phyloP scores from a whole-genome alignment of 2,797 vertebrate species.

The Rhynchonycteris naso region DNA sequence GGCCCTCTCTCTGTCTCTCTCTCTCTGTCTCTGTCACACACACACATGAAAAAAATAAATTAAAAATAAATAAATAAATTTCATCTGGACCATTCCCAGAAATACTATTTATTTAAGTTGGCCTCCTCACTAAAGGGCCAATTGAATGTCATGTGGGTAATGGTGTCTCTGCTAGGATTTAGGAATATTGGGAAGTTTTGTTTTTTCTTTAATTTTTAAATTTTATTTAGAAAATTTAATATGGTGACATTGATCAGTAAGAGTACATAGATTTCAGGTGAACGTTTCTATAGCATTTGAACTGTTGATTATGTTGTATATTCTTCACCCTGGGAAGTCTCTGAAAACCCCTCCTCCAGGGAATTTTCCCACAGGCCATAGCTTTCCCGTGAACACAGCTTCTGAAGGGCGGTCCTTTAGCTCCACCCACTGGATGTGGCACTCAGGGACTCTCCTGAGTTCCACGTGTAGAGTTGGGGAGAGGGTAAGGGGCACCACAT shows the following conservation, averaged over 20 bases:
- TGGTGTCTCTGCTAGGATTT: background rate
- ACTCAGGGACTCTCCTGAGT: background rate
- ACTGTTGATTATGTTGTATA: too few relatives aligned
- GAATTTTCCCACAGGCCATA: background rate
- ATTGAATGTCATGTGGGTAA: background rate
- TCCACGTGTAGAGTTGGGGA: background rate
- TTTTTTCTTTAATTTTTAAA: too few relatives aligned
- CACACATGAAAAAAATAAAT: too few relatives aligned
- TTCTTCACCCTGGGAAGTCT: background rate
- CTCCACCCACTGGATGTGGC: background rate
- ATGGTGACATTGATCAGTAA: too few relatives aligned
- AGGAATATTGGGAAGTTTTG: background rate
- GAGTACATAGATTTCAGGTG: too few relatives aligned
- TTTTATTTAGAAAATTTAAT: too few relatives aligned
- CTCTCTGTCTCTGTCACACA: too few relatives aligned
- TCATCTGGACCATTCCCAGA: too few relatives aligned
- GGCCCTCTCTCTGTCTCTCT: too few relatives aligned
- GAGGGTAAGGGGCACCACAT: background rate
- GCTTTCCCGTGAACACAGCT: background rate
- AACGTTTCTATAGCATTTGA: too few relatives aligned
- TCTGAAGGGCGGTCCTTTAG: background rate
- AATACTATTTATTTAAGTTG: background rate
- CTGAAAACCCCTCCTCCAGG: background rate
- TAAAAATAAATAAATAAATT: too few relatives aligned
- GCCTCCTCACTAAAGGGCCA: background rate